Base-by-base conservation (phyloP, 2,113 vertebrate genomes). In the Psephotus haematonotus region DNA sequence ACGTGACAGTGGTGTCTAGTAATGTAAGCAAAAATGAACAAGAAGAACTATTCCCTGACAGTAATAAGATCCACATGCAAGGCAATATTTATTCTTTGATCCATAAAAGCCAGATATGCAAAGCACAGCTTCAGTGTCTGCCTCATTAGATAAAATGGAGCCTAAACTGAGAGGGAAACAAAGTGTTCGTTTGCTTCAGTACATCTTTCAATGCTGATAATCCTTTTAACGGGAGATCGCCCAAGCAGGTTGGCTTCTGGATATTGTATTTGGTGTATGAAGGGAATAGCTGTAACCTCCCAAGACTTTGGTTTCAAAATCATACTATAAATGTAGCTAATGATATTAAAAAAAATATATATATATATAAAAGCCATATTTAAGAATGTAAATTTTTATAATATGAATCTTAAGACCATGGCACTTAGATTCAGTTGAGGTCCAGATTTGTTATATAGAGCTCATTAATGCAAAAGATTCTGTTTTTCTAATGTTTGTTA, bases 71-170 rank as follows among this genome's bases (percentile, higher is more conserved):
- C 60, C 60, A 60, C 22, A 39, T 41, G 43, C 17, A n/a, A 65
- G 31, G 46, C 63, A 86, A 5, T 82, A 67, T 68, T 88, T 90
- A n/a, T 76, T 93, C 71, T 88, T 95, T 96, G 50, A 53, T 86
- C 50, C 43, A 39, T 87, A 74, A 92, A 91, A 92, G 29, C 49
- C 49, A 90, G 50, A 46, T 91, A 90, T 79, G 49, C 43, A 46
- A 90, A 92, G 35, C 62, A 64, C 50, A 77, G 33, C 46, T 74
- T 88, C 53, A 81, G 3, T 47, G 16, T 49, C 53, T 93, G 64
- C 41, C 43, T 90, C 55, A 68, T 82, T 74, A 92, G 35, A 62
- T 75, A 92, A 95, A 86, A 85, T 65, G 33, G 63, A 88, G 25
- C 25, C n/a, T 65, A 80, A 92, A 94, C 15, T 82, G 64, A 67